Percentiles rank a stretch among this genome's conserved stretches.
These are phyloP conservation scores for Dryas iulia DNA, from an alignment of 1,140 invertebrate genomes.

Conservation along the genomic window DNA sequence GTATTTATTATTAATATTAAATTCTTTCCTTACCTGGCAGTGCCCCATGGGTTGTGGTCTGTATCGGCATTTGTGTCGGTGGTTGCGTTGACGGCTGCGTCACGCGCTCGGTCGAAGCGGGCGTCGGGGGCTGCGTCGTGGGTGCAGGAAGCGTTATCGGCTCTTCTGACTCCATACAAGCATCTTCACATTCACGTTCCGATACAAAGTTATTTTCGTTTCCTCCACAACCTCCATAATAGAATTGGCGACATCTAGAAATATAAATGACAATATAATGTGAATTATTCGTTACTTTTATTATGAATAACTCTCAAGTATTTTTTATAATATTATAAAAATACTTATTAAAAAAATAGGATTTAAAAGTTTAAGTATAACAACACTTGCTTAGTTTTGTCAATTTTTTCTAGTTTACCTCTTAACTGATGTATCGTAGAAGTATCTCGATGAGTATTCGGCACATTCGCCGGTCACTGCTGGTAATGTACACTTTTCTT, in stretches of 20 bases:
- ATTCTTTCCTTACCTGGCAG: not conserved
- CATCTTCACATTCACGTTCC: slow-evolving; percentile 84
- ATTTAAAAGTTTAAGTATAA: no score
- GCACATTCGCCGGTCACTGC: slow-evolving; percentile 89
- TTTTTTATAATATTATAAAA: no score
- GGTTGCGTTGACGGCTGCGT: not conserved
- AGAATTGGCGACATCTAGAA: slow-evolving; percentile 85
- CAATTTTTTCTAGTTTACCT: slow-evolving; percentile 51
- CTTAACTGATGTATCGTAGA: slow-evolving; percentile 85
- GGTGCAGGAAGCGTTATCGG: slow-evolving; percentile 33
- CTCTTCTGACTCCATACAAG: slow-evolving; percentile 38
- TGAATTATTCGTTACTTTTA: not conserved
- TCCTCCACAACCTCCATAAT: slow-evolving; percentile 93
- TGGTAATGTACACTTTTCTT: slow-evolving; percentile 88
- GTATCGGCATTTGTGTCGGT: not conserved
- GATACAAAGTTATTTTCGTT: slow-evolving; percentile 92
- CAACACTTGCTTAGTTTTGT: no score
- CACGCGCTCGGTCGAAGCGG: not conserved
- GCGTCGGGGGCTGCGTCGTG: not conserved
- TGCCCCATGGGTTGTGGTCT: not conserved
- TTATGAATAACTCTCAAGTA: not conserved
- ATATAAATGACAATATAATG: not conserved
- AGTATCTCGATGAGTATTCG: slow-evolving; percentile 90
- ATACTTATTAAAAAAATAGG: no score
- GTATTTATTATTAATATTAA: no score